These are phyloP conservation scores for Actinopyga echinites DNA, from an alignment of 53 echinoderm and acorn worm species.

Conservation along the genomic window DNA sequence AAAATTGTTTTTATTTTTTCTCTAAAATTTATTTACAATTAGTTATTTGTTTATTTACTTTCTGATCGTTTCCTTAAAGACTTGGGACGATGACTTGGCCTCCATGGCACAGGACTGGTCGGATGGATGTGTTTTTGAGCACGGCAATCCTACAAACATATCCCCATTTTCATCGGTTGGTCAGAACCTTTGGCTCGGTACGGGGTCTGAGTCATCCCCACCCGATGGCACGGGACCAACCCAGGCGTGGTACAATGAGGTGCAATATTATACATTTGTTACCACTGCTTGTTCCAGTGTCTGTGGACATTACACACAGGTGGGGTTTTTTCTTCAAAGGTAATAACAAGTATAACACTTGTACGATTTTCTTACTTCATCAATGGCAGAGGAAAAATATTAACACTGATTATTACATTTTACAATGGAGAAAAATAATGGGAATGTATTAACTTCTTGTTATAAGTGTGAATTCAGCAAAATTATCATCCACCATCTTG, in stretches of 20 bases:
- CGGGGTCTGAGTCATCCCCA: slow-evolving; percentile 44
- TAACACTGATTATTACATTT: no score
- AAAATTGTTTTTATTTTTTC: no score
- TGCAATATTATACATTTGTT: slow-evolving; percentile 54
- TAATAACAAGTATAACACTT: no score
- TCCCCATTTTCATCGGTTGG: slow-evolving; percentile 62
- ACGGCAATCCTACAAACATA: slow-evolving; percentile 78
- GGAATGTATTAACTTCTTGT: no score
- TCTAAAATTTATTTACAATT: neutral
- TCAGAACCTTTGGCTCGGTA: slow-evolving; percentile 79
- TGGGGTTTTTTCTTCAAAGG: neutral
- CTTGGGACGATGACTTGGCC: slow-evolving; percentile 80
- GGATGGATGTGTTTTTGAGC: slow-evolving; percentile 73
- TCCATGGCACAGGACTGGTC: slow-evolving; percentile 91
- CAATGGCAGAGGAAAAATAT: no score
- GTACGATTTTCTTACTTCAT: no score
- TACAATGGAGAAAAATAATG: no score
- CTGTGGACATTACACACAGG: slow-evolving; percentile 97
- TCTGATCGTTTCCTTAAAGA: slow-evolving; percentile 28
- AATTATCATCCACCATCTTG: no score
- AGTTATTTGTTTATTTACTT: neutral
- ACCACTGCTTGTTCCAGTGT: slow-evolving; percentile 45
- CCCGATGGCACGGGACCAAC: slow-evolving; percentile 46
- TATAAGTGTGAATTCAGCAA: no score
- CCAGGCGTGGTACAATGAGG: slow-evolving; percentile 81